These are phyloP conservation scores for Lissocephala sabroskyi DNA, from an alignment of 2,888 invertebrate genomes.

Conservation along the genomic window DNA sequence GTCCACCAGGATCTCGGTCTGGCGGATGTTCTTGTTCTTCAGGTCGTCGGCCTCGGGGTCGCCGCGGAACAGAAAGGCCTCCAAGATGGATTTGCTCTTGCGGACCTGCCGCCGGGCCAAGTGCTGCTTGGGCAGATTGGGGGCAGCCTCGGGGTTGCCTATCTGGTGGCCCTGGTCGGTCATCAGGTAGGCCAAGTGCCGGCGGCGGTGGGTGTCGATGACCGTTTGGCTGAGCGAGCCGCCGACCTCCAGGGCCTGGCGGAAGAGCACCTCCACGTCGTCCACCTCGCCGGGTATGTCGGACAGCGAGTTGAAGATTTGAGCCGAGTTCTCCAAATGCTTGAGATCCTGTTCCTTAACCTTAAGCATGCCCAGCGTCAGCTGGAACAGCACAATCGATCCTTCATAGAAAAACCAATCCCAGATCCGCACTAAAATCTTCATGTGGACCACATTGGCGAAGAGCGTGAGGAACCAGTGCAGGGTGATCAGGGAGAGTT, in stretches of 20 bases:
- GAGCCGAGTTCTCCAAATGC: constrained; percentile 93
- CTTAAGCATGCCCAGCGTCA: constrained; percentile 95
- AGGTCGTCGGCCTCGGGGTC: constrained; percentile 81
- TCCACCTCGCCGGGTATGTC: constrained; percentile 96
- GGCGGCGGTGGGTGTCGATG: constrained; percentile 87
- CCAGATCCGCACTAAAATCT: constrained; percentile 93
- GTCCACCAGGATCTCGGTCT: constrained; percentile 99
- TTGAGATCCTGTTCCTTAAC: constrained; percentile 87
- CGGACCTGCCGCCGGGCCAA: constrained; percentile 90
- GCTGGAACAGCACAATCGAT: constrained; percentile 93
- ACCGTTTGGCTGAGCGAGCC: constrained; percentile 84
- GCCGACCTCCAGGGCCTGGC: constrained; percentile 82
- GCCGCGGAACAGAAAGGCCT: constrained; percentile 89
- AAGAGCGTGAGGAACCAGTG: constrained; percentile 99
- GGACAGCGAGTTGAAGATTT: constrained; percentile 97
- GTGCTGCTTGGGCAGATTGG: constrained; percentile 95
- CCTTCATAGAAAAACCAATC: constrained; percentile 98
- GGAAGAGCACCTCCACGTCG: constrained; percentile 86
- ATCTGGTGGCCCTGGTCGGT: constrained; percentile 95
- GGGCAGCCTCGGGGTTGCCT: constrained; percentile 89
- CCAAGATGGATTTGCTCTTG: constrained; percentile 91
- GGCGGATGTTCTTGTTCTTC: constrained; percentile 96
- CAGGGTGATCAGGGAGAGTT: constrained; percentile 94
- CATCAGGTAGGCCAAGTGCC: constrained; percentile 96
- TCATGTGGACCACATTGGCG: constrained; percentile 97